Evolutionary conservation across 2,797 vertebrate species (phyloP), one percentile per base, ranked within the genome.

Genomic region (Anguilla pacifica): DNA sequence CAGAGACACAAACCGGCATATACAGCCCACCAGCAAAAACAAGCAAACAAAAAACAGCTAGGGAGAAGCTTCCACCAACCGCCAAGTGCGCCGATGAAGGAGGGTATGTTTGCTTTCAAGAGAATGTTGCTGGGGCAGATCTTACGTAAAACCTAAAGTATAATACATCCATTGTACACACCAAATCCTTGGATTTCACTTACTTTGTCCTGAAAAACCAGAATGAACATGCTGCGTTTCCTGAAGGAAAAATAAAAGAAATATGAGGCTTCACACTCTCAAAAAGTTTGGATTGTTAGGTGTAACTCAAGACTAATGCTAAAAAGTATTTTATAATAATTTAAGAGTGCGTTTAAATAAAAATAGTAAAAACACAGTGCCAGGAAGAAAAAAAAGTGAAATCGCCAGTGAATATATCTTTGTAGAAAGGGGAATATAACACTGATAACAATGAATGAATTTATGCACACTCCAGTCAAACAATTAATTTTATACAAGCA

Each of bases 181-280:
- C 39, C 49, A 74, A 85, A 43, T 59, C 19, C 83, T 77, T 53
- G 43, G 53, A 61, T 15, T 70, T 87, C 89, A 98, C 98, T 98
- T 95, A 98, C 97, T 97, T 92, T 97, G 96, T 94, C 92, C 96
- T 91, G 95, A 94, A 93, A 93, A 90, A 91, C 93, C 90, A 91
- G 96, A 96, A 91, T 92, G 94, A 89, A 95, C 93, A 22, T 92
- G 94, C 85, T 96, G 95, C 7, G 91, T 92, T 91, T 97, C 97
- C 98, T 99, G 93, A 88, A 85, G 93, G 90, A 61, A 43, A 82
- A 17, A 87, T 84, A 85, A 83, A 25, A 84, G 43, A 59, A 22
- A 35, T 57, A 15, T 70, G 67, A 43, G 35, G 83, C 17, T 15
- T 85, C 85, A 25, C 13, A 77, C 35, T 67, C 5, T 2, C 79